Evolutionary conservation across 2,113 vertebrate species (phyloP).

Genomic region (Falco punctatus): DNA sequence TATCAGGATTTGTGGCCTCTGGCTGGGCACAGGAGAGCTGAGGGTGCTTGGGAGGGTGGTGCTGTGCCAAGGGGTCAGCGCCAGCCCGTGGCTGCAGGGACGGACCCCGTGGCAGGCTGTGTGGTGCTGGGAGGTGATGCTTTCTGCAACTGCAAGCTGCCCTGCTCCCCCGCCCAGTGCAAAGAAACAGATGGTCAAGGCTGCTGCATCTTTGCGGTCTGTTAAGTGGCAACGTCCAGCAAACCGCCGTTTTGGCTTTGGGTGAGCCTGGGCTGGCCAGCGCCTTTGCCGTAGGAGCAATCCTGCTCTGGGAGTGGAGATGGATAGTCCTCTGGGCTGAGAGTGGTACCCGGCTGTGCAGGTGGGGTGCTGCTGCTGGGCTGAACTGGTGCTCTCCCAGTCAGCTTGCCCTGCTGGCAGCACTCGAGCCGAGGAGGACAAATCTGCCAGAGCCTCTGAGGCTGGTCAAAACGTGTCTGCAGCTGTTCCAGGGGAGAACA

Average conservation of each 20-base stretch:
- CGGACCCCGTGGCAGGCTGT: background rate
- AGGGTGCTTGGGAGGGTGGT: background rate
- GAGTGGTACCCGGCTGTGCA: rapidly evolving
- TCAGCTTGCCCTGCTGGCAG: background rate
- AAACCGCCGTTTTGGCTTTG: rapidly evolving
- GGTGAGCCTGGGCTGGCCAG: background rate
- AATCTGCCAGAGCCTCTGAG: background rate
- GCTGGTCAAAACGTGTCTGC: rapidly evolving
- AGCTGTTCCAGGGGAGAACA: background rate
- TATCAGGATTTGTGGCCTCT: background rate
- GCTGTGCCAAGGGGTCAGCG: rapidly evolving
- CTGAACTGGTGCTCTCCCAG: background rate
- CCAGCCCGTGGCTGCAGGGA: background rate
- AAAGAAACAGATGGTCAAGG: rapidly evolving
- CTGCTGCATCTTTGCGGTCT: rapidly evolving
- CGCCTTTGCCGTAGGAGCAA: rapidly evolving
- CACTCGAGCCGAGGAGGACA: background rate
- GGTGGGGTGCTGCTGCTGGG: rapidly evolving
- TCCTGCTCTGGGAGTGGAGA: background rate
- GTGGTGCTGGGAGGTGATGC: background rate
- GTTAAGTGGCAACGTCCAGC: rapidly evolving
- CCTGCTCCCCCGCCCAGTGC: background rate
- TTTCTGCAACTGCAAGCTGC: background rate
- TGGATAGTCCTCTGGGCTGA: rapidly evolving
- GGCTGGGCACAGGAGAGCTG: background rate